Percentiles rank a stretch among this genome's conserved stretches.
phyloP scores from a whole-genome alignment of 2,113 vertebrate species.

The Alouatta palliata region DNA sequence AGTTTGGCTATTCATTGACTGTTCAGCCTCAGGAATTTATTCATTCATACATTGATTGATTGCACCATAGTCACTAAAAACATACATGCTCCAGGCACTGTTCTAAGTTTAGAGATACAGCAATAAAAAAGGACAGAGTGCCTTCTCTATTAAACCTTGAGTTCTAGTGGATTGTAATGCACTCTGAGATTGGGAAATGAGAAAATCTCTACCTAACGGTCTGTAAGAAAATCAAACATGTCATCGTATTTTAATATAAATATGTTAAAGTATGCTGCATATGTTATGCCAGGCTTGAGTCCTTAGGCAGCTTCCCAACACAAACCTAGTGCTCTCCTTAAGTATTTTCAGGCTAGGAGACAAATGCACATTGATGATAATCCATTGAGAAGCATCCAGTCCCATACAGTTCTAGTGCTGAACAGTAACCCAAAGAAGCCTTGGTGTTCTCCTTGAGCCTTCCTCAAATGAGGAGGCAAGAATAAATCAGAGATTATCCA shows the following conservation, averaged over 20 bases:
- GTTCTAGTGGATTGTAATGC: background rate
- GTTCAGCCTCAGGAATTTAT: background rate
- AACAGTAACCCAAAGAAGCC: background rate
- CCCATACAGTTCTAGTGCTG: background rate
- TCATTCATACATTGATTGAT: background rate
- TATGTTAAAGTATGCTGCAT: background rate
- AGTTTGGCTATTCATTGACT: background rate
- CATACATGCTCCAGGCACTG: background rate
- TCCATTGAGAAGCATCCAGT: background rate
- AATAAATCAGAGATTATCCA: background rate
- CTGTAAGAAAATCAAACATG: background rate
- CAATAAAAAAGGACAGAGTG: background rate
- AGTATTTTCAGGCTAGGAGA: background rate
- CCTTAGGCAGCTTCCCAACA: background rate
- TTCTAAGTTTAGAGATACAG: background rate
- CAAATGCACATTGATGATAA: background rate
- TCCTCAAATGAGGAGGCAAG: background rate
- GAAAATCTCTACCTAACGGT: background rate
- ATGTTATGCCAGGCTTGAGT: background rate
- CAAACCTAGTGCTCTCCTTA: no score
- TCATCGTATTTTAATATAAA: background rate
- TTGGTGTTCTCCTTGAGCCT: background rate
- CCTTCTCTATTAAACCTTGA: background rate
- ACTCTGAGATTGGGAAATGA: background rate
- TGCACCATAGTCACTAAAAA: background rate